Evolutionary conservation across 2,888 invertebrate genomes (phyloP), one percentile per base, ranked within the genome.

Genomic region (Tubulanus polymorphus): DNA sequence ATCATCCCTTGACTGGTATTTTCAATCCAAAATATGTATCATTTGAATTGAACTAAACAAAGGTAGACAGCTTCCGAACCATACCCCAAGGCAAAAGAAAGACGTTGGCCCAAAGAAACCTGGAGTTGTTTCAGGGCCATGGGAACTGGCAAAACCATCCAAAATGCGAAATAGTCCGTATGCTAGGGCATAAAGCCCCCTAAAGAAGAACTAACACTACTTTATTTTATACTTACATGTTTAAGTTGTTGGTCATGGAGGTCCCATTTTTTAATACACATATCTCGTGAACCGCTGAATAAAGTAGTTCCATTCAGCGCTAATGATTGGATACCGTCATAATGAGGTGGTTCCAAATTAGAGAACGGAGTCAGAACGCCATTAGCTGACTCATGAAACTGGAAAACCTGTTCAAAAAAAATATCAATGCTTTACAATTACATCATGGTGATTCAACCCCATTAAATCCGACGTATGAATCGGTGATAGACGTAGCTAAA

Each of bases 201-300:
- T 35, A n/a, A 35, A n/a, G 20, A 32, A 20, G 10, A 6, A 45
- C 12, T 25, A 32, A 12, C 10, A 12, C 35, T 32, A 12, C 35
- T 32, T 32, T n/a, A 32, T 12, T 12, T 32, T 10, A 32, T 32
- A 32, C 55, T 55, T 63, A 79, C 80, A 70, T 80, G 78, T 60
- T 78, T 73, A 29, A 79, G 69, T 35, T 71, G 68, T 45, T 76
- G 75, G 25, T 73, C 71, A 12, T 69, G 59, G 27, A 91, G 81
- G 70, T 87, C 86, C 91, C 91, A 91, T 67, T 89, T 87, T 80
- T 91, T 91, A 75, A 92, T 87, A 74, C 89, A 88, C 78, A 87
- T 88, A 79, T 92, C 92, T 47, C 92, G 80, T 5, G 90, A 90
- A 37, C 90, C 91, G 70, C 89, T 89, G 83, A 90, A 92, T 23